Percentiles rank a stretch among this genome's conserved stretches.
Evolutionary conservation across 2,797 vertebrate species (phyloP).

Genomic region (Eutrigla gurnardus): DNA sequence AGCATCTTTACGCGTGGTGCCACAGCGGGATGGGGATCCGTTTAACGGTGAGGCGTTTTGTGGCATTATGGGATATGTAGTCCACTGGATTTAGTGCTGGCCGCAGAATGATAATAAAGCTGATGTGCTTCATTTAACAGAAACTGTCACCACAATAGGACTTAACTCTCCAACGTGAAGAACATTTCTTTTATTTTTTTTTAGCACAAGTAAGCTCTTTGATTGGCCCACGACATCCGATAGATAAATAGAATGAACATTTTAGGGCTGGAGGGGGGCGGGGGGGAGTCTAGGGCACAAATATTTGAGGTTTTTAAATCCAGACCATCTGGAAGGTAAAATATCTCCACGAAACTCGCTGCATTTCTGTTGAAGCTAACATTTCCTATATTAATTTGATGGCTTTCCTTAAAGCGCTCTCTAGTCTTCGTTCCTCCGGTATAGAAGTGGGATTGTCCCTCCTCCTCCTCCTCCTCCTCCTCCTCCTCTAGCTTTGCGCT

Average conservation of each 20-base stretch:
- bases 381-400: constrained; percentile 84
- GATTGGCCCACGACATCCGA: constrained; percentile 50
- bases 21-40: not conserved
- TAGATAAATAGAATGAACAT: constrained; percentile 66
- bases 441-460: constrained; percentile 39
- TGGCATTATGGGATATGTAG: not conserved
- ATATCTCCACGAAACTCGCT: constrained; percentile 67
- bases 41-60: not conserved
- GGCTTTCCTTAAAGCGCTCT: constrained; percentile 75
- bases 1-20: constrained; percentile 25
- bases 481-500: constrained; percentile 39
- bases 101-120: not conserved
- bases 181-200: not conserved
- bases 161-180: not conserved
- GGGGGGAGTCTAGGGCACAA: constrained; percentile 58
- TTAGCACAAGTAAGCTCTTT: constrained; percentile 32
- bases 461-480: not conserved
- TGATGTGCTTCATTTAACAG: not conserved
- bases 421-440: constrained; percentile 66
- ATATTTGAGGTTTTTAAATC: constrained; percentile 82
- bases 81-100: too few species aligned
- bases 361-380: constrained; percentile 78
- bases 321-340: constrained; percentile 77
- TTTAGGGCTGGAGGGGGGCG: constrained; percentile 45
- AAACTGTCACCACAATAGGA: not conserved